Evolutionary conservation across 2,113 vertebrate species (phyloP), one percentile per base, ranked within the genome.

Genomic region (Aptenodytes forsteri): DNA sequence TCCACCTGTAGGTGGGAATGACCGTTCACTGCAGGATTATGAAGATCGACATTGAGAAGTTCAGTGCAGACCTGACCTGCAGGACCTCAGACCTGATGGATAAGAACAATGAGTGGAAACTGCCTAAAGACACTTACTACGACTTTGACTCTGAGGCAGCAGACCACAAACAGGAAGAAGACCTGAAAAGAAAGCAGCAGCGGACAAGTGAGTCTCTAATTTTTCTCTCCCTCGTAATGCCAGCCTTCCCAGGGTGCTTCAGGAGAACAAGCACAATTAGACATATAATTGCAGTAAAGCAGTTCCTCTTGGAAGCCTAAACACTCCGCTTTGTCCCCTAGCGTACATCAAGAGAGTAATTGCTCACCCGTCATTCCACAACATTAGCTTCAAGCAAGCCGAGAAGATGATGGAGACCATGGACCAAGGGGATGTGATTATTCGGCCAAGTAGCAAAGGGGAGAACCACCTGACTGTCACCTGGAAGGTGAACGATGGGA

Each of bases 391-490:
- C 97, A 99, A 99, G 98, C 99, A 99, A 98, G 99, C 99, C 3
- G 99, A 99, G 98, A 99, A 99, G 97, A 99, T 99, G 99, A 99
- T 99, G 99, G 99, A 99, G 97, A 98, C 99, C 29, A 98, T 99
- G 98, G 99, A 99, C 98, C 99, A 99, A 97, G 99, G 99, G 50
- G 99, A 99, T 36, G 98, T 99, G 91, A 99, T 99, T 72, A 99
- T 99, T 96, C 98, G 99, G 49, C 99, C 99, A 7, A 99, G 99
- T 97, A 99, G 99, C 98, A 99, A 99, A 91, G 99, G 99, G 11
- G 99, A 99, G 96, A 99, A 99, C 96, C 99, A 99, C 67, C 98
- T 99, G 52, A 99, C 99, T 0, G 99, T 99, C 95, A 99, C 99
- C 70, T 99, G 99, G 99, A 99, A 99, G 92, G 99, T 99, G 97